phyloP scores from a whole-genome alignment of 2,888 invertebrate genomes.

The Trichogramma evanescens region DNA sequence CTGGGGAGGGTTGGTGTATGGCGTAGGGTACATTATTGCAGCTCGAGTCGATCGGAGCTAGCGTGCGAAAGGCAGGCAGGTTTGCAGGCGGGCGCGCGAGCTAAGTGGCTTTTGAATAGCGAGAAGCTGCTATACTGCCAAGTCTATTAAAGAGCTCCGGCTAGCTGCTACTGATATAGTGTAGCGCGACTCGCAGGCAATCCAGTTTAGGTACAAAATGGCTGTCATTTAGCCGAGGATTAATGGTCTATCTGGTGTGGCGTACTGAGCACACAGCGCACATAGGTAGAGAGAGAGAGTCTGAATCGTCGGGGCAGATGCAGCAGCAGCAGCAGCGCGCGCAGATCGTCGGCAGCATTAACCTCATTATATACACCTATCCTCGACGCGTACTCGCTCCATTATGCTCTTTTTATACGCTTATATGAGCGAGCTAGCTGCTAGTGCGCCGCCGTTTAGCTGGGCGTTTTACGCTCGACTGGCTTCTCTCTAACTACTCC shows the following conservation, averaged over 20 bases:
- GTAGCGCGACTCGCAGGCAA: conserved; percentile 41
- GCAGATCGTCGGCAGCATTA: conserved; percentile 23
- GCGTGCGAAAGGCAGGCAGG: background rate
- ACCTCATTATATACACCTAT: conserved; percentile 45
- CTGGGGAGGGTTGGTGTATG: background rate
- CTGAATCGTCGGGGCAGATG: conserved; percentile 47
- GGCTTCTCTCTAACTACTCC: conserved; percentile 33
- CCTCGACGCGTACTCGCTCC: conserved; percentile 36
- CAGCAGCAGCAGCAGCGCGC: conserved; percentile 30
- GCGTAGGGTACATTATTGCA: too few species aligned
- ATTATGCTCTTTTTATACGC: conserved; percentile 41
- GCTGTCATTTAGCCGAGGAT: conserved; percentile 48
- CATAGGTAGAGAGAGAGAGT: conserved; percentile 35
- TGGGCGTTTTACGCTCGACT: conserved; percentile 46
- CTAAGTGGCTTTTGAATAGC: conserved; percentile 10
- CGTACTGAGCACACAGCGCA: conserved; percentile 21
- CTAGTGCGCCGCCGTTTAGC: conserved; percentile 40
- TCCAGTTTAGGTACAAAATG: conserved; percentile 49
- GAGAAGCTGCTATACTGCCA: background rate
- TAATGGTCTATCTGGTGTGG: conserved; percentile 40
- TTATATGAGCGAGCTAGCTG: conserved; percentile 2
- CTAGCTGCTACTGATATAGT: conserved; percentile 4
- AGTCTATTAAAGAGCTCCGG: conserved; percentile 15
- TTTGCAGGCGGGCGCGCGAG: background rate
- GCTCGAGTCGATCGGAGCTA: too few species aligned